Evolutionary conservation across 2,797 vertebrate species (phyloP).

Genomic region (Molothrus aeneus): DNA sequence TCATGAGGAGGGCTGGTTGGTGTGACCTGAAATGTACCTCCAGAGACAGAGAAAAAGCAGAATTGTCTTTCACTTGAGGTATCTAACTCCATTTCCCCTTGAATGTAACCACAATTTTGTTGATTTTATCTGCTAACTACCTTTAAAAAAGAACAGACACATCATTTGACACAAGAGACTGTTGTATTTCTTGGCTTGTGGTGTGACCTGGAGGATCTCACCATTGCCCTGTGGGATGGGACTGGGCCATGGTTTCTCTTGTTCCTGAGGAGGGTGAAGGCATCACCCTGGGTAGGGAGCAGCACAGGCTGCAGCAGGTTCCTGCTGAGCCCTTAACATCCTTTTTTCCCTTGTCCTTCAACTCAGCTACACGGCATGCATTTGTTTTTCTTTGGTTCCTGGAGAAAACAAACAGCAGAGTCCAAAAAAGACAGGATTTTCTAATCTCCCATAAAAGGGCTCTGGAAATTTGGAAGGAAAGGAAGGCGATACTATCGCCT

Average conservation of each 20-base stretch:
- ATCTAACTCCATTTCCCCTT: background rate
- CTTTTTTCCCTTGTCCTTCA: slow-evolving; percentile 37
- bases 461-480: slow-evolving; percentile 72
- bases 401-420: slow-evolving; percentile 60
- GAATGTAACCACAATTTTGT: background rate
- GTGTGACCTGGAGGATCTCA: background rate
- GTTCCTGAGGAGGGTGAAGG: background rate
- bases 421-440: slow-evolving; percentile 52
- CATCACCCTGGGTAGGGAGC: fast-evolving
- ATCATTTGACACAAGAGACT: background rate
- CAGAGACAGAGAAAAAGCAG: background rate
- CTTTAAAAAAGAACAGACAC: background rate
- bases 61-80: background rate
- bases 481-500: slow-evolving; percentile 62
- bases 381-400: slow-evolving; percentile 39
- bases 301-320: background rate
- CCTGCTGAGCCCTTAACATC: background rate
- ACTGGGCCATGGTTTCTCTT: fast-evolving
- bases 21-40: fast-evolving
- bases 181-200: background rate
- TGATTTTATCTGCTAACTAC: background rate
- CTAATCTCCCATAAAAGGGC: slow-evolving; percentile 63
- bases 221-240: background rate
- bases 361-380: background rate
- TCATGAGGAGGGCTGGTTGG: background rate